A percentile compares a stretch with the other conserved stretches of the same genome.
These are phyloP conservation scores for Ceratosolen fusciceps DNA, from an alignment of 1,140 invertebrate genomes.

Conservation along the genomic window DNA sequence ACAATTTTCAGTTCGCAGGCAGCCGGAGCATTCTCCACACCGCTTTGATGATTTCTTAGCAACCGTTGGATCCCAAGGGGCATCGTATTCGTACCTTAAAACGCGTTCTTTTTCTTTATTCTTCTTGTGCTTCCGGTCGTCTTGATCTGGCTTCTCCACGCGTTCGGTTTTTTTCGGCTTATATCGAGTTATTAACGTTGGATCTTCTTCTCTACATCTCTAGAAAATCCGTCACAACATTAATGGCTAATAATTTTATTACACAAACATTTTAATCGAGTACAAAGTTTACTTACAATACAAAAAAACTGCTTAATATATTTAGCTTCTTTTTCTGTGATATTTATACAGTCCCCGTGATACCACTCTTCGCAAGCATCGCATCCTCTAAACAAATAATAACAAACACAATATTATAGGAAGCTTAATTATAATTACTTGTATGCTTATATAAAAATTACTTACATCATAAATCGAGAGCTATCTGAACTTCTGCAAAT, in stretches of 20 bases:
- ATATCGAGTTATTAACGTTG: constrained; percentile 84
- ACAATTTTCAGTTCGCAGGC: constrained; percentile 86
- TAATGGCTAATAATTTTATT: background rate
- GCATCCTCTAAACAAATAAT: constrained; percentile 80
- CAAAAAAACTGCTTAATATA: constrained; percentile 96
- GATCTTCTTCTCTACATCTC: constrained; percentile 86
- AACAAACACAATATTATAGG: background rate
- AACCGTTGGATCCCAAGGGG: constrained; percentile 58
- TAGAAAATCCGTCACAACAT: constrained; percentile 56
- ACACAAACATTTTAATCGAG: background rate
- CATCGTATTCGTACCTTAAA: constrained; percentile 63
- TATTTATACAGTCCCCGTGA: constrained; percentile 97
- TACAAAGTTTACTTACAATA: constrained; percentile 66
- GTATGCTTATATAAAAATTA: constrained; percentile 49
- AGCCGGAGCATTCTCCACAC: constrained; percentile 88
- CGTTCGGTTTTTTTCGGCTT: constrained; percentile 77
- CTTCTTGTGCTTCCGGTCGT: constrained; percentile 68
- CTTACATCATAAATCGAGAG: constrained; percentile 96
- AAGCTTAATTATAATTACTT: background rate
- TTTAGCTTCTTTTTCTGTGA: constrained; percentile 93
- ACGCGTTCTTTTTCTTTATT: constrained; percentile 64
- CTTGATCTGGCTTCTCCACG: constrained; percentile 61
- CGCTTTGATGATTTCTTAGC: constrained; percentile 72
- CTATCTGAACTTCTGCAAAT: constrained; percentile 94
- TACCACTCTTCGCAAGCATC: constrained; percentile 99